Evolutionary conservation across 2,113 vertebrate genomes (phyloP), one percentile per base, ranked within the genome.

Genomic region (Heterocephalus glaber): DNA sequence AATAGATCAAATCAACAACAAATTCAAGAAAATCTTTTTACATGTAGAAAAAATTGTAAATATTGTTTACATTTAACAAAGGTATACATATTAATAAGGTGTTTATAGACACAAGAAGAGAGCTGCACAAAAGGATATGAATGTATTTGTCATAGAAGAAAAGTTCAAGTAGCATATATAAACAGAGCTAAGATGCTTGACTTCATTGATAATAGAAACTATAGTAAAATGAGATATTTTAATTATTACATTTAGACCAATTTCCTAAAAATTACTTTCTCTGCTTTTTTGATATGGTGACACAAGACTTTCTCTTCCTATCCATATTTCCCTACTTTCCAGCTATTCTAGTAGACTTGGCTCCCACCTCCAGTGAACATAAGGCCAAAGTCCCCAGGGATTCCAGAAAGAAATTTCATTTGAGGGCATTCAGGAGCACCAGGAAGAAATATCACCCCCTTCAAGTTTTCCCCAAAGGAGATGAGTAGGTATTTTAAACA

Each of bases 1-100:
- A 94, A 24, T 86, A 86, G 90, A 68, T 4, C 20, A 26, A 88
- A 56, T 88, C 41, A 86, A 65, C 24, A 90, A 44, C 30, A 95
- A 33, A 33, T 3, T 2, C 74, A 17, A 22, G 41, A 30, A 89
- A 89, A 65, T 79, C 68, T 93, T 95, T 95, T 61, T 96, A 91
- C 16, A 24, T 13, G 33, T n/a, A 76, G 22, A 54, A 79, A 92
- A 74, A 20, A 17, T 2, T 82, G 58, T 11, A 13, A 61, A n/a
- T 28, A 44, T 61, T 52, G 10, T 81, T 90, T 54, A 72, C 2
- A 2, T 80, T 68, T 77, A 63, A 80, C 63, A 52, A 61, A 5
- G 44, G 22, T 26, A 87, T 72, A 60, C 20, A 79, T 72, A 72
- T 91, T 80, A 81, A 49, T 88, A 33, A 81, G 14, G 9, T 85